These are phyloP conservation scores for Mormyrus lacerda DNA, from an alignment of 2,113 vertebrate species.

Conservation along the genomic window DNA sequence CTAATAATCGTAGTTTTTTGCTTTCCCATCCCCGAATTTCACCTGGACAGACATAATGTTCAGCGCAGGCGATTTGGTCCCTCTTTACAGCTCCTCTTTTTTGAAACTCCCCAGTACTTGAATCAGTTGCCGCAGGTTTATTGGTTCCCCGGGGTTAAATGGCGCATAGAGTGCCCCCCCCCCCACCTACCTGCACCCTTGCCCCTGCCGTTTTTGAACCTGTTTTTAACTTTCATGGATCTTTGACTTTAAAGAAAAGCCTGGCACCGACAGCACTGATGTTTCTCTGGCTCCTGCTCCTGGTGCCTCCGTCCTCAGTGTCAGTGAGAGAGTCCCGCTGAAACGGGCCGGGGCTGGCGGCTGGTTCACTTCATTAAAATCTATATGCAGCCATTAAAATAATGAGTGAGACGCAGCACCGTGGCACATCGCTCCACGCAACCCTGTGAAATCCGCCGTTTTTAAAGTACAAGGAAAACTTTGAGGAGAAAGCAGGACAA, in stretches of 20 bases:
- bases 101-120: neutral
- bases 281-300: slow-evolving; percentile 7
- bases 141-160: neutral
- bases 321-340: neutral
- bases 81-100: neutral
- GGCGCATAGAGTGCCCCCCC: neutral
- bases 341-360: neutral
- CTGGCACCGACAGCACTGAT: slow-evolving; percentile 15
- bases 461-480: neutral
- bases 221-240: slow-evolving; percentile 16
- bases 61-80: neutral
- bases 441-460: neutral
- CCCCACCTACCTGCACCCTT: neutral
- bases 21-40: neutral
- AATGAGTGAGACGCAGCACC: neutral
- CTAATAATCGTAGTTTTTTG: neutral
- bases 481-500: neutral
- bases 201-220: neutral
- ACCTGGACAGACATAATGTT: neutral
- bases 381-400: neutral
- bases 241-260: slow-evolving; percentile 17
- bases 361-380: neutral
- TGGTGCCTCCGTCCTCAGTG: neutral
- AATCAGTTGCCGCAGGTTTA: neutral
- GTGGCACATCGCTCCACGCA: neutral